phyloP scores from a whole-genome alignment of 2,113 vertebrate genomes.

The Nansenia antarctica region DNA sequence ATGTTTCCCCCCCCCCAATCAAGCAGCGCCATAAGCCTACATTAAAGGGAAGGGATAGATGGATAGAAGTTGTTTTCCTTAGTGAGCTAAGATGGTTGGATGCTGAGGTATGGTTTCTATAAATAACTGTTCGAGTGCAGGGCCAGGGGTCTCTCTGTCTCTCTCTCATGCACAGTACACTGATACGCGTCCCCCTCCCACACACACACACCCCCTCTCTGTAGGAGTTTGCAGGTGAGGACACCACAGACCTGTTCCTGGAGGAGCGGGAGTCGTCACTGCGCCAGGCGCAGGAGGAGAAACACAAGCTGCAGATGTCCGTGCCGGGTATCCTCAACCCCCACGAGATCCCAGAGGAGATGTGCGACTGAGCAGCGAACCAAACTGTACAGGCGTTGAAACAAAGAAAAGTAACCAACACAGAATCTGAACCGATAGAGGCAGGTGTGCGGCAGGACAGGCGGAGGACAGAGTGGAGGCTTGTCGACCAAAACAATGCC shows the following conservation, averaged over 20 bases:
- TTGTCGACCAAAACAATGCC: constrained; percentile 98
- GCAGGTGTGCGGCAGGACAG: constrained; percentile 47
- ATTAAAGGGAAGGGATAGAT: too few species aligned
- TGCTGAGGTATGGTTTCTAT: too few species aligned
- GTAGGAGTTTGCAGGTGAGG: constrained; percentile 98
- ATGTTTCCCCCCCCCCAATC: too few species aligned
- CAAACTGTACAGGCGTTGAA: constrained; percentile 50
- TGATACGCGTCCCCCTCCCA: too few species aligned
- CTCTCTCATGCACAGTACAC: too few species aligned
- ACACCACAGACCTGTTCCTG: constrained; percentile 96
- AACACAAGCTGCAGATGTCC: constrained; percentile 99
- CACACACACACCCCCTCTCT: too few species aligned
- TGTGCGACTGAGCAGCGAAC: constrained; percentile 88
- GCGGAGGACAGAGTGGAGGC: constrained; percentile 75
- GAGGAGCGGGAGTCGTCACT: constrained; percentile 97
- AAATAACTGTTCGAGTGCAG: too few species aligned
- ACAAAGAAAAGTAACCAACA: constrained; percentile 32
- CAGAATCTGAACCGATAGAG: constrained; percentile 55
- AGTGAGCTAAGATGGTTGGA: too few species aligned
- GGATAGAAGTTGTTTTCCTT: too few species aligned
- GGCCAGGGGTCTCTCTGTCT: too few species aligned
- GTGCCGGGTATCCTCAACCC: constrained; percentile 99
- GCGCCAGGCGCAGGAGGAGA: constrained; percentile 97
- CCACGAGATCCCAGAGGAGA: constrained; percentile 99
- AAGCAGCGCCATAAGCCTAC: too few species aligned